Base-by-base conservation (phyloP, 1,140 invertebrate species). In the Plectrocnemia conspersa region DNA sequence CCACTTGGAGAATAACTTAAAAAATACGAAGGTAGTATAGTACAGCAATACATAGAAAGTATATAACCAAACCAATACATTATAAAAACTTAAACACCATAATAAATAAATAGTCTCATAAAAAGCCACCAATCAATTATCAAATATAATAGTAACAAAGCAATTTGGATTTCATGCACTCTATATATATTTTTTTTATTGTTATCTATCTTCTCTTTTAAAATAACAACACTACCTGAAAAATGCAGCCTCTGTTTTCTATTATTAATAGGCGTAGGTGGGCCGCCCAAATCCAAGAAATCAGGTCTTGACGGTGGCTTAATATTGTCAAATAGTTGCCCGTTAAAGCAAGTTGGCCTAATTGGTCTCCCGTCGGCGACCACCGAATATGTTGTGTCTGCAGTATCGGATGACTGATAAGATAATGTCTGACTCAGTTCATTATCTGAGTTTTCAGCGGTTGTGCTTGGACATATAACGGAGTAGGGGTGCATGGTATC, bases 241-340 rank as follows among this genome's bases (percentile, higher is more conserved):
- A 76, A 69, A 68, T 72, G 74, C 65, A 74, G 65, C 62, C 73
- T 74, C 72, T 73, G 70, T 68, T 76, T 73, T 70, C 72, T 76
- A 74, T 70, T 67, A 66, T 65, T 67, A 62, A 68, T 65, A 65
- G 72, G 59, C 52, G 58, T 63, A 52, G 58, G 59, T 35, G 54
- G 55, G 54, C 57, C 62, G 32, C 50, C 59, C 55, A 69, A 58
- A 59, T 69, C 65, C 48, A 68, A 59, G 52, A 66, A 69, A 54
- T 67, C 63, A 56, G 63, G 61, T 57, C 60, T 59, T 24, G 54
- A 53, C 21, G 60, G 60, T 18, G 60, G 60, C 52, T 59, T 62
- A 40, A 54, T 47, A 55, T 52, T 55, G 44, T 59, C 56, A 56
- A 58, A 62, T 27, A 46, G 36, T 49, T 62, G 56, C 13, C 52